Evolutionary conservation across 2,888 invertebrate species (phyloP), one percentile per base, ranked within the genome.

Genomic region (Alcis repandata): DNA sequence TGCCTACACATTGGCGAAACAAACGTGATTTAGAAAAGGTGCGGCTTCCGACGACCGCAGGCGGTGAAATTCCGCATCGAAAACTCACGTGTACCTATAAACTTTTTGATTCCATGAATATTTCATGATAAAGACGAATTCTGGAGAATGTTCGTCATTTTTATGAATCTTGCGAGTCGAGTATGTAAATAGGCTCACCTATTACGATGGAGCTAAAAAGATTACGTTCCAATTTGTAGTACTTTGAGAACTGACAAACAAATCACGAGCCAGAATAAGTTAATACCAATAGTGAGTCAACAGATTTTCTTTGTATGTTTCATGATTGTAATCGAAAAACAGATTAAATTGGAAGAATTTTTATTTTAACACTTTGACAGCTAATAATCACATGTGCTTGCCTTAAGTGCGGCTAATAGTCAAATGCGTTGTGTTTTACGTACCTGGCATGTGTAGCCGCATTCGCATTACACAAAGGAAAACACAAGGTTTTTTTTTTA

Each of bases 61-160:
- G 40, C 62, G 33, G 38, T 20, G 32, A 62, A 58, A 59, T 52
- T 61, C 38, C 49, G 45, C 52, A 10, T 17, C 43, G 45, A 49
- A 65, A 60, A 54, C 59, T 54, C 56, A 59, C 41, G 59, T 48
- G 53, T 15, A 1, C 59, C 51, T 38, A 51, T 59, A 60, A 68
- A 65, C 59, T 68, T 68, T 67, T 65, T 63, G 62, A 63, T 59
- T 68, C 65, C 46, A 65, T 68, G 62, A 65, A 68, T 68, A 64
- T 68, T 65, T 68, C 56, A 68, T 63, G 68, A 46, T 51, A 60
- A 46, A 46, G 63, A 54, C 48, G 54, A 59, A 59, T 54, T 54
- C 46, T 53, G 48, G 20, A 33, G 40, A 56, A 60, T 45, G 48
- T 57, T 60, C 49, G 45, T 19, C 20, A 45, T 51, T 64, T 65